A percentile compares a stretch with the other conserved stretches of the same genome.
These are phyloP conservation scores for Xanthia togata DNA, from an alignment of 2,888 invertebrate species.

Conservation along the genomic window DNA sequence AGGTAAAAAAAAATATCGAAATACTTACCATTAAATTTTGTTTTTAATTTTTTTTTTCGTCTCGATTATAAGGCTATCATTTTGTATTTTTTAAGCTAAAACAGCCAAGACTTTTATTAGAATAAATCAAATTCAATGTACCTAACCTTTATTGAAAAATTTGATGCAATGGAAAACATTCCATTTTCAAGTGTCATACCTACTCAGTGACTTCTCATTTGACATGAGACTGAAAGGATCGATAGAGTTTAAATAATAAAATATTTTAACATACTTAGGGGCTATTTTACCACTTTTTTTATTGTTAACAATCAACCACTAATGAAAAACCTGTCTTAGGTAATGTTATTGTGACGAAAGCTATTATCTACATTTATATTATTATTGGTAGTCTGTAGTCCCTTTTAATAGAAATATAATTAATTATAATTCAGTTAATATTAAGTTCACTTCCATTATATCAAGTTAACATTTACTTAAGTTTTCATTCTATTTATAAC, in stretches of 20 bases:
- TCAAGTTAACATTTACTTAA: not conserved
- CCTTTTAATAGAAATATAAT: not conserved
- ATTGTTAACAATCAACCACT: too few relatives aligned
- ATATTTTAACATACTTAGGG: too few relatives aligned
- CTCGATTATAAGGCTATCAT: not conserved
- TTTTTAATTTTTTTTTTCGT: not conserved
- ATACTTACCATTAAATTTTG: not conserved
- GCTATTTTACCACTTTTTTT: too few relatives aligned
- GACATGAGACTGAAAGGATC: too few relatives aligned
- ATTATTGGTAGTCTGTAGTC: not conserved
- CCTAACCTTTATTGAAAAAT: not conserved
- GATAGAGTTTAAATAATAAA: too few relatives aligned
- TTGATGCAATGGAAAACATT: not conserved
- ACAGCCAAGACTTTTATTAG: not conserved
- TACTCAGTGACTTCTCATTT: too few relatives aligned
- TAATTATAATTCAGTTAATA: not conserved
- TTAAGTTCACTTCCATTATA: not conserved
- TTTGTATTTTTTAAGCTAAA: not conserved
- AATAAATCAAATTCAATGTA: not conserved
- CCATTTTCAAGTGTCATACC: too few relatives aligned
- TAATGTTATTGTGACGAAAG: too few relatives aligned
- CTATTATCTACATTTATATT: too few relatives aligned
- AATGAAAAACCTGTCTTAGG: too few relatives aligned
- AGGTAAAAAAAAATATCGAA: not conserved
- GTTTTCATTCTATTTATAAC: not conserved